Percentiles rank a stretch among this genome's conserved stretches.
Evolutionary conservation across 2,113 vertebrate species (phyloP).

Genomic region (Equus quagga): DNA sequence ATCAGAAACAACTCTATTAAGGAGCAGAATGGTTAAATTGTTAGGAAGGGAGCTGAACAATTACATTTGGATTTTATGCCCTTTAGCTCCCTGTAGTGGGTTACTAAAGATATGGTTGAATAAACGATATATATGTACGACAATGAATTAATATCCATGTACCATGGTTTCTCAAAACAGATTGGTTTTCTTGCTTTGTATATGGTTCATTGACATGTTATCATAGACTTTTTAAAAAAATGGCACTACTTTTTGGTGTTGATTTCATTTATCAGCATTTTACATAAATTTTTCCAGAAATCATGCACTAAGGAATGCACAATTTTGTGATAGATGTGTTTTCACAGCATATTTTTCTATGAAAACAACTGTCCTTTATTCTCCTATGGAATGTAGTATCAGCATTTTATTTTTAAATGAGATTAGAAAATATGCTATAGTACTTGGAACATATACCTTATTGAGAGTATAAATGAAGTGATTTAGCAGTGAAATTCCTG

Average conservation of each 20-base stretch:
- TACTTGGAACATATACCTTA: not conserved
- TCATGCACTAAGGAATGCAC: not conserved
- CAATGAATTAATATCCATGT: not conserved
- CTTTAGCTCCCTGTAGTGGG: not conserved
- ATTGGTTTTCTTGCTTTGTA: not conserved
- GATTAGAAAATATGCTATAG: not conserved
- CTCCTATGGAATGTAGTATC: not conserved
- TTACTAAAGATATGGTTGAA: not conserved
- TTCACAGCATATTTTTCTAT: not conserved
- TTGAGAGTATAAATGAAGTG: not conserved
- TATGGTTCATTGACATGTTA: not conserved
- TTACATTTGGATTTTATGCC: conserved; percentile 25
- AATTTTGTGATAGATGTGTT: not conserved
- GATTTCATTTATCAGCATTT: not conserved
- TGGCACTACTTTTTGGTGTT: not conserved
- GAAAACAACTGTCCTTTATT: not conserved
- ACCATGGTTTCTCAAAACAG: not conserved
- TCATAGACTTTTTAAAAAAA: not conserved
- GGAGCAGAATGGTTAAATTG: conserved; percentile 41
- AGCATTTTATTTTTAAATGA: conserved; percentile 12
- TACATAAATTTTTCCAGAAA: not conserved
- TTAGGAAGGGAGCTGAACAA: not conserved
- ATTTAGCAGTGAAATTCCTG: not conserved
- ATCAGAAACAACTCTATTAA: conserved; percentile 73
- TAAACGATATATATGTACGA: not conserved